phyloP scores from a whole-genome alignment of 2,888 invertebrate species.

The Euzophera pinguis region DNA sequence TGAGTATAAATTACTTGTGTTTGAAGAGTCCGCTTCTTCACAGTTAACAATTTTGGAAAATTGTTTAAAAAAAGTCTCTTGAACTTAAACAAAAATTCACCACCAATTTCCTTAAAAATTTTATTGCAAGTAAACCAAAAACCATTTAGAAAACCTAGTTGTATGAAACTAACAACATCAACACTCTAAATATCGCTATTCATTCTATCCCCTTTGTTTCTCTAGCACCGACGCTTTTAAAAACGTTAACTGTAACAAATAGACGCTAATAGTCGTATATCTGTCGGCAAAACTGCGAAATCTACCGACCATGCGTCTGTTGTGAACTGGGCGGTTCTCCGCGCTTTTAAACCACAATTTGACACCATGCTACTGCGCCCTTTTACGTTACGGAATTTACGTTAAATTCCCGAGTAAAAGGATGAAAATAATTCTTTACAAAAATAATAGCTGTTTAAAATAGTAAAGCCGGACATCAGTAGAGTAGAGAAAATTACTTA shows the following conservation, averaged over 20 bases:
- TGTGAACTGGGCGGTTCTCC: conserved; percentile 2
- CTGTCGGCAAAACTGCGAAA: not conserved
- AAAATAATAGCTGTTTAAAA: not conserved
- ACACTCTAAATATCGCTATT: not conserved
- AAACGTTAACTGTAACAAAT: conserved; percentile 9
- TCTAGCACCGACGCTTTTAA: not conserved
- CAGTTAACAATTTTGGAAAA: too few relatives aligned
- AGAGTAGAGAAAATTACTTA: too few relatives aligned
- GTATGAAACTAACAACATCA: too few relatives aligned
- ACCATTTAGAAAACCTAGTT: too few relatives aligned
- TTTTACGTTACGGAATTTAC: not conserved
- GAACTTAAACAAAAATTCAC: too few relatives aligned
- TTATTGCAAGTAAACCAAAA: too few relatives aligned
- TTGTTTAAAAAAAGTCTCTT: too few relatives aligned
- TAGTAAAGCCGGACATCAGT: not conserved
- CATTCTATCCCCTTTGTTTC: not conserved
- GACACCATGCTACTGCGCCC: not conserved
- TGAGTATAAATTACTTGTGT: too few relatives aligned
- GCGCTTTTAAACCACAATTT: conserved; percentile 5
- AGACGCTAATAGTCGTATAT: conserved; percentile 5
- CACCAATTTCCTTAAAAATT: too few relatives aligned
- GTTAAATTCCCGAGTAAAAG: too few relatives aligned
- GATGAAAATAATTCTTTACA: too few relatives aligned
- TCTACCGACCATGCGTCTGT: conserved; percentile 5
- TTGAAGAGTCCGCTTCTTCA: too few relatives aligned